Conservation (phyloP, 2,888 invertebrate species). For the Drosophila meridiana region DNA sequence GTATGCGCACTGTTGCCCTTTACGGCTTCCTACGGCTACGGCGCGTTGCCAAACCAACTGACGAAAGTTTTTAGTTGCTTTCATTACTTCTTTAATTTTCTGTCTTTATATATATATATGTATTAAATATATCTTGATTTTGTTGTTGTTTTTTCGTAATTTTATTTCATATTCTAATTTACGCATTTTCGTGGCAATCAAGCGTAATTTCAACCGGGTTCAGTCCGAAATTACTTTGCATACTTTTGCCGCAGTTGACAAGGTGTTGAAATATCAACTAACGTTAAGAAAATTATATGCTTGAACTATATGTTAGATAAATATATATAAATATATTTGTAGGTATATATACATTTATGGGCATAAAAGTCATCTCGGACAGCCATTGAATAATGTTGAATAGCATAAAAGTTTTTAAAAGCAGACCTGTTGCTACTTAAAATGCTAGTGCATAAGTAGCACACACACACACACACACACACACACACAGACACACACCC, state of each 20-base stretch:
- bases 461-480: constrained; percentile 24
- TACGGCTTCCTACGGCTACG: constrained; percentile 11
- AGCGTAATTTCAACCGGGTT: constrained; percentile 58
- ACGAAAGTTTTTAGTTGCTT: constrained; percentile 61
- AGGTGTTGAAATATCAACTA: constrained; percentile 5
- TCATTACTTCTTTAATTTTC: constrained; percentile 25
- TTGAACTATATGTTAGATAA: background rate
- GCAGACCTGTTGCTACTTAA: constrained; percentile 69
- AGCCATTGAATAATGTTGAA: constrained; percentile 2
- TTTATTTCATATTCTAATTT: constrained; percentile 66
- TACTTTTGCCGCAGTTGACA: constrained; percentile 23
- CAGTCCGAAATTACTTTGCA: constrained; percentile 24
- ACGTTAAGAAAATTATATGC: background rate
- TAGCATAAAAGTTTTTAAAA: constrained; percentile 15
- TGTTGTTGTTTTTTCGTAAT: constrained; percentile 18
- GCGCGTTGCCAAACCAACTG: constrained; percentile 27
- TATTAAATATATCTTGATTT: constrained; percentile 7
- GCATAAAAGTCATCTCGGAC: background rate
- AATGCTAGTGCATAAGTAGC: constrained; percentile 51
- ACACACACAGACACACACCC: constrained; percentile 7
- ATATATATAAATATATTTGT: background rate
- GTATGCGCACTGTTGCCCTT: constrained; percentile 77
- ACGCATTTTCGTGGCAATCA: constrained; percentile 69
- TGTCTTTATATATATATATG: constrained; percentile 18
- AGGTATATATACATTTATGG: background rate